Evolutionary conservation across 2,888 invertebrate species (phyloP).

Genomic region (Gisinianus flammeolus): DNA sequence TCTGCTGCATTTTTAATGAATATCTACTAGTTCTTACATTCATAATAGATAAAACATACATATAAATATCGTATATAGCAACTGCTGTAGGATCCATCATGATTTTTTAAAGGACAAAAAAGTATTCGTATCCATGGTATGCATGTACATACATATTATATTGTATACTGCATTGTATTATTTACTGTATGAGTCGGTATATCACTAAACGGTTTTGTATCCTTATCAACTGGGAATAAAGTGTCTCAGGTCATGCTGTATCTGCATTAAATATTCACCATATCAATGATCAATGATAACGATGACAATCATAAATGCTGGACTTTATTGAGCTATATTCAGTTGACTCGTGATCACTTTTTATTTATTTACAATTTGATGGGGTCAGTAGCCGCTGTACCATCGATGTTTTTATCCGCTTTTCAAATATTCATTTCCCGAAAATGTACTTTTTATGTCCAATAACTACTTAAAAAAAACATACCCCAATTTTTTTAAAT

Average conservation of each 20-base stretch:
- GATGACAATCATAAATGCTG: conserved; percentile 7
- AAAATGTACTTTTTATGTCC: too few species aligned
- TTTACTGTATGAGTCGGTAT: not conserved
- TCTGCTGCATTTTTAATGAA: not conserved
- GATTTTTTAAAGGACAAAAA: not conserved
- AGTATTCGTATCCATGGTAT: not conserved
- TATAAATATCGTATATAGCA: too few species aligned
- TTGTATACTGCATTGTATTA: not conserved
- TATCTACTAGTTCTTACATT: too few species aligned
- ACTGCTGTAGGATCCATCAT: not conserved
- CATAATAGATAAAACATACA: too few species aligned
- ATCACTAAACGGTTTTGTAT: conserved; percentile 3
- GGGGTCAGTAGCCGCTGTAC: too few species aligned
- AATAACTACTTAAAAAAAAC: too few species aligned
- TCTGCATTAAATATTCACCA: conserved; percentile 8
- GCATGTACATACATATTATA: not conserved
- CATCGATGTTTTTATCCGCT: too few species aligned
- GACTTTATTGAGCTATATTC: conserved; percentile 8
- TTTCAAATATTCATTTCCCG: too few species aligned
- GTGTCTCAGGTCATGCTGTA: conserved; percentile 21
- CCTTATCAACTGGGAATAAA: conserved; percentile 13
- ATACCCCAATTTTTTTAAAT: too few species aligned
- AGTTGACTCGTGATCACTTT: not conserved
- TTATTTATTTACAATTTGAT: conserved; percentile 1
- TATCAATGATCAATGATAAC: not conserved